Conservation (phyloP, 1,140 invertebrate species). For the Andricus grossulariae region DNA sequence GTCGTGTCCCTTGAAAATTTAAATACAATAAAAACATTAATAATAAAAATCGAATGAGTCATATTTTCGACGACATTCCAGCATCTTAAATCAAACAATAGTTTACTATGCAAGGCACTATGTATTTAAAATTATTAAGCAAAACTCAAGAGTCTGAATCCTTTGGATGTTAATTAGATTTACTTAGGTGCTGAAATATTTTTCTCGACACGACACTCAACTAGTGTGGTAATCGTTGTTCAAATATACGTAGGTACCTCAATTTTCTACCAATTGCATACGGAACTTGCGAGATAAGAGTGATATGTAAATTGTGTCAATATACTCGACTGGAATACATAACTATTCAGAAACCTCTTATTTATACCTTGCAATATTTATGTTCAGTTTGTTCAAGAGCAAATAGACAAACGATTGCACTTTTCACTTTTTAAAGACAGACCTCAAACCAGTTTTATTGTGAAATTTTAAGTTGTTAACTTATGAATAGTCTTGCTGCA, state of each 20-base stretch:
- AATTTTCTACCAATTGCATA: not conserved
- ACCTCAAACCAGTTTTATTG: too few species aligned
- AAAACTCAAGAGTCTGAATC: conserved; percentile 7
- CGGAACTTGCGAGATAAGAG: not conserved
- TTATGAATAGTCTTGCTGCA: too few species aligned
- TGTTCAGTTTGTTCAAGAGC: too few species aligned
- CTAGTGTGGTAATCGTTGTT: conserved; percentile 28
- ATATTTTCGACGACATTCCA: conserved; percentile 8
- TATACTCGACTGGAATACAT: too few species aligned
- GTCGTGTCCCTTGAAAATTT: not conserved
- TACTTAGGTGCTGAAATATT: conserved; percentile 25
- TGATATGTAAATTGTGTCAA: too few species aligned
- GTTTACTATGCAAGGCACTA: not conserved
- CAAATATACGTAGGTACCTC: conserved; percentile 5
- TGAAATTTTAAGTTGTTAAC: too few species aligned
- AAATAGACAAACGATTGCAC: too few species aligned
- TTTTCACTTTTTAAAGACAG: too few species aligned
- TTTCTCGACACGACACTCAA: not conserved
- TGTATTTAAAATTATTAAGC: conserved; percentile 8
- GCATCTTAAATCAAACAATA: conserved; percentile 15
- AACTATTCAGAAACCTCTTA: too few species aligned
- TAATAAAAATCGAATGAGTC: conserved; percentile 34
- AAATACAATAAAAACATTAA: conserved; percentile 20
- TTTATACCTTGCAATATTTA: too few species aligned
- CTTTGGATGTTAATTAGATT: not conserved